Conservation (phyloP, 1,140 invertebrate genomes). For the Agrypnia vestita region DNA sequence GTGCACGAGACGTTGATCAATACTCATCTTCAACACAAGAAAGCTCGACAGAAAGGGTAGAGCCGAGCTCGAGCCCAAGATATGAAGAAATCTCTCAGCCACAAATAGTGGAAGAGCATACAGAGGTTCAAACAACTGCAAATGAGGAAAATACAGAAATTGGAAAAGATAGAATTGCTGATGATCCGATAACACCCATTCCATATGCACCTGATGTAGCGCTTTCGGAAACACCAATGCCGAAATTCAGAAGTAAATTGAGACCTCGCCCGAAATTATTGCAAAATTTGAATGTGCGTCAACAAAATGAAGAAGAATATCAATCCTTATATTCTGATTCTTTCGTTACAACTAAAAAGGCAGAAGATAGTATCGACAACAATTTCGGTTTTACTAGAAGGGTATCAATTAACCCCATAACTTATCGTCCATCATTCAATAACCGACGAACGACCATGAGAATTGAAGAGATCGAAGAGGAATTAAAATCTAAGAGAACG, state of each 20-base stretch:
- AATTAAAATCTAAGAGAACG: constrained; percentile 67
- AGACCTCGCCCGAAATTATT: constrained; percentile 55
- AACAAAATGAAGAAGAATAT: constrained; percentile 50
- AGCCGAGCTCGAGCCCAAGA: constrained; percentile 28
- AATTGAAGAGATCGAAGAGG: constrained; percentile 72
- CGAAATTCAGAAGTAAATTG: constrained; percentile 60
- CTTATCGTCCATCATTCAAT: constrained; percentile 70
- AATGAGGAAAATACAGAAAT: constrained; percentile 28
- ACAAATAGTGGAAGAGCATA: constrained; percentile 25
- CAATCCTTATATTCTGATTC: constrained; percentile 45
- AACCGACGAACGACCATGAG: constrained; percentile 70
- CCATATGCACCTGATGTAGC: constrained; percentile 43
- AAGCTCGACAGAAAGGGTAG: constrained; percentile 36
- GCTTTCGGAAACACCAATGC: constrained; percentile 50
- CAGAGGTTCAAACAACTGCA: neutral
- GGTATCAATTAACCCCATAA: constrained; percentile 65
- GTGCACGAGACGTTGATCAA: constrained; percentile 21
- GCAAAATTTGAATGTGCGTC: constrained; percentile 30
- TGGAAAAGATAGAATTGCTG: constrained; percentile 23
- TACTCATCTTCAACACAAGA: constrained; percentile 30
- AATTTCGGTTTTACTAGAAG: constrained; percentile 41
- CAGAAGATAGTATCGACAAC: constrained; percentile 46
- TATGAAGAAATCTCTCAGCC: constrained; percentile 49
- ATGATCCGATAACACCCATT: neutral
- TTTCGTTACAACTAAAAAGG: constrained; percentile 51